Evolutionary conservation across 2,113 vertebrate species (phyloP), one percentile per base, ranked within the genome.

Genomic region (Ailurus styani): DNA sequence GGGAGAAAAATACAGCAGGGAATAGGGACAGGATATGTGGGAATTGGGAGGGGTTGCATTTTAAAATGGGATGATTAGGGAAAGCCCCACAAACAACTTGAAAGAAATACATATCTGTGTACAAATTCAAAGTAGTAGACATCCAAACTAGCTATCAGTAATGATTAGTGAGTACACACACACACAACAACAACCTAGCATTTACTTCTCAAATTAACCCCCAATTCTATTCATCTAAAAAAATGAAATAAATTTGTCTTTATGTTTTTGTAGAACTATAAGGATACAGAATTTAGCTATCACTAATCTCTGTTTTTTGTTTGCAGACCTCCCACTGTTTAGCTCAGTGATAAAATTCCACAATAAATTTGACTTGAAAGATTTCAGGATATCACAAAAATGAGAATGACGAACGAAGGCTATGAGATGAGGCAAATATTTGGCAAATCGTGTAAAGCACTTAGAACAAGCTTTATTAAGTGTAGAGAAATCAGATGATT

Each of bases 341-440:
- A 97, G 45, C 47, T 94, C 92, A 94, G 87, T 95, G 97, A 97
- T 96, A 98, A 96, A 95, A 97, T 96, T 95, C 91, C 88, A 90
- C 85, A 97, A 95, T 97, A 95, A 98, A 96, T 97, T 98, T 60
- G 57, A 60, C 81, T 98, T 97, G 97, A 97, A 98, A 96, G 92
- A 85, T 96, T 95, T 97, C 55, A 96, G 90, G 95, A 90, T 96
- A 90, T 98, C 95, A 96, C 29, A 20, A 92, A 97, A 92, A 96
- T 96, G 96, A 81, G 79, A 90, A 95, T 97, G 97, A 97, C 8
- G 1, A 97, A 96, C 90, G 85, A 87, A 88, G 83, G 60, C 94
- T 94, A 50, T 90, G 84, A 90, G 78, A 97, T 97, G 96, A 96
- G 86, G 93, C 84, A 97, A 97, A 96, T 95, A 96, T 82, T 97